Conservation (phyloP, 35 echinoderm and acorn worm genomes). For the Holothuria glaberrima region DNA sequence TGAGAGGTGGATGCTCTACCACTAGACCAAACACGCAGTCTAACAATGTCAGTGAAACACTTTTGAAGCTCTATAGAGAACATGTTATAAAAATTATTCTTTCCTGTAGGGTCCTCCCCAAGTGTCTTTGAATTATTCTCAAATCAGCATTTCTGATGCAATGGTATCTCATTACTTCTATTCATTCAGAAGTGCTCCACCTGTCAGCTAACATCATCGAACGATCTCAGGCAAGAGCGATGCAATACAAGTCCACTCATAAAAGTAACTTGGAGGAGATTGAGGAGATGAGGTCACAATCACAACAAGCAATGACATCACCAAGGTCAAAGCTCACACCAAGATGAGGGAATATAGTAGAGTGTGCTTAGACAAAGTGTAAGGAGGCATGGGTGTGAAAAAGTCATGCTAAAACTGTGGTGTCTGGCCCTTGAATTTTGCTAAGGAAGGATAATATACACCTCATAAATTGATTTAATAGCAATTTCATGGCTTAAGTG, state of each 20-base stretch:
- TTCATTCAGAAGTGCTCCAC: constrained; percentile 77
- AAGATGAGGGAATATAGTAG: background rate
- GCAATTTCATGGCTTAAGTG: too few relatives aligned
- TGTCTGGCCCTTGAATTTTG: too few relatives aligned
- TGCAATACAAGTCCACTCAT: constrained; percentile 57
- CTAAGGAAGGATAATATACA: too few relatives aligned
- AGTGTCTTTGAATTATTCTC: background rate
- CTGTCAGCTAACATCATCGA: constrained; percentile 81
- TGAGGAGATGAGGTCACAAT: constrained; percentile 82
- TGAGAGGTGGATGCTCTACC: too few relatives aligned
- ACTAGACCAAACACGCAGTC: too few relatives aligned
- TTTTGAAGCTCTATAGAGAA: too few relatives aligned
- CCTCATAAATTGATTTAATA: too few relatives aligned
- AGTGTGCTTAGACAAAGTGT: background rate
- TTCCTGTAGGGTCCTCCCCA: background rate
- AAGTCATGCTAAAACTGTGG: background rate
- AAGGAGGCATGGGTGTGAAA: background rate
- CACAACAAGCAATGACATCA: constrained; percentile 72
- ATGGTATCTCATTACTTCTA: constrained; percentile 12
- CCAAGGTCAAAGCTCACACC: constrained; percentile 47
- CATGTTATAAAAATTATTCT: background rate
- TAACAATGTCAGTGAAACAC: too few relatives aligned
- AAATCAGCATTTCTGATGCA: background rate
- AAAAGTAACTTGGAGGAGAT: constrained; percentile 76
- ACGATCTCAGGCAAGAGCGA: constrained; percentile 63